Evolutionary conservation across 2,797 vertebrate genomes (phyloP).

Genomic region (Tokudaia muenninki): DNA sequence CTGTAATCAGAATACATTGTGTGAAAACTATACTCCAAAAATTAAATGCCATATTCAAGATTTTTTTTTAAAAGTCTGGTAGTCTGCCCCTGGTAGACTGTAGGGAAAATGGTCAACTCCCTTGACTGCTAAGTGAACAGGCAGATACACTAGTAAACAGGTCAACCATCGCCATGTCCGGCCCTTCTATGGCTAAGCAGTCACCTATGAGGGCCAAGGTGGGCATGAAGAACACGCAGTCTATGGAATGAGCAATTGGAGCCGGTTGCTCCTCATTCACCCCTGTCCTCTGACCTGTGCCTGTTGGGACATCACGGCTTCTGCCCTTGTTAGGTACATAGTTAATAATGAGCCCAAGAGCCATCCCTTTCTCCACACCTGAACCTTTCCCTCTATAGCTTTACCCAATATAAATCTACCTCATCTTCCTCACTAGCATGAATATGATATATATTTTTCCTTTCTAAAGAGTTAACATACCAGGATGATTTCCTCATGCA

Average conservation of each 20-base stretch:
- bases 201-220: too few species aligned
- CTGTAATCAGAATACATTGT: too few species aligned
- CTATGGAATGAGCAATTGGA: background rate
- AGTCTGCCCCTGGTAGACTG: too few species aligned
- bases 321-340: background rate
- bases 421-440: background rate
- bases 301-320: background rate
- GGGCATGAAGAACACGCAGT: background rate
- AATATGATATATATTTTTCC: too few species aligned
- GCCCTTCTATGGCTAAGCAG: background rate
- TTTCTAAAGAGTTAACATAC: background rate
- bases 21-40: too few species aligned
- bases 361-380: too few species aligned
- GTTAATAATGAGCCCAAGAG: background rate
- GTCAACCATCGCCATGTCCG: background rate
- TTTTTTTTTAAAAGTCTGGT: too few species aligned
- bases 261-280: too few species aligned
- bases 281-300: background rate
- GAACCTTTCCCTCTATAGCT: background rate
- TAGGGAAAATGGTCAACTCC: too few species aligned
- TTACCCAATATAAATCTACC: background rate
- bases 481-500: background rate
- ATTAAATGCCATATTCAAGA: too few species aligned
- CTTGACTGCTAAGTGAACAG: rapidly evolving
- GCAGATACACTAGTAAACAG: background rate